These are phyloP conservation scores for Cebus imitator DNA, from an alignment of 2,113 vertebrate genomes.

Conservation along the genomic window DNA sequence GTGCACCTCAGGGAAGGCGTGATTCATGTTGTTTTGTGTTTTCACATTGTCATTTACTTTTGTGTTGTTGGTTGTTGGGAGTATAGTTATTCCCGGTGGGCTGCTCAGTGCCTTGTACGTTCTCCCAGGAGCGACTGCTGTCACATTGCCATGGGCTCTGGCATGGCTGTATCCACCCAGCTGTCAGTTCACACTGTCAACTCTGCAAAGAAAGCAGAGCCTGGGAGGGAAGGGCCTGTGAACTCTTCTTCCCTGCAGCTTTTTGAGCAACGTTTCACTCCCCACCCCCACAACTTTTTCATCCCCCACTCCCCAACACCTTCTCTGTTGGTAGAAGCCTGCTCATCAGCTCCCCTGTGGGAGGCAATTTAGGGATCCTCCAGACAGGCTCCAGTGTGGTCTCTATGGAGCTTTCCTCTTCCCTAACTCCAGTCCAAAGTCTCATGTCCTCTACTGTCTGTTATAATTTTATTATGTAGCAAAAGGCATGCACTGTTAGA, in stretches of 20 bases:
- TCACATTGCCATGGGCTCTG: accelerated
- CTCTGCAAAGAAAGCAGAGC: background rate
- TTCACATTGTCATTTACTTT: too few species aligned
- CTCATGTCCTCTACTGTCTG: background rate
- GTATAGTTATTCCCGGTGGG: too few species aligned
- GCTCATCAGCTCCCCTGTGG: background rate
- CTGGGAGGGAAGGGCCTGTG: background rate
- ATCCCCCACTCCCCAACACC: background rate
- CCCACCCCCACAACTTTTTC: too few species aligned
- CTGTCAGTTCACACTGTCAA: background rate
- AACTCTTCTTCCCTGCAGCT: background rate
- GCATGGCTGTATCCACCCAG: background rate
- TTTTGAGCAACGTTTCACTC: background rate
- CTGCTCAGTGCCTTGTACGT: background rate
- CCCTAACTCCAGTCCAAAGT: background rate
- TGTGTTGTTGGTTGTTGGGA: too few species aligned
- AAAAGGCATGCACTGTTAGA: background rate
- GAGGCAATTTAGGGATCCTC: background rate
- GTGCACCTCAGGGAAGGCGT: background rate
- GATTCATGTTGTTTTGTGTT: too few species aligned
- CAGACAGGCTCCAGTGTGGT: background rate
- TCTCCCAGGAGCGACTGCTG: background rate
- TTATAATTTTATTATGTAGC: background rate
- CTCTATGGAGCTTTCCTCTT: background rate
- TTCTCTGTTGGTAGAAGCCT: background rate